Conservation (phyloP, 2,888 invertebrate genomes). For the Smittia sp. region DNA sequence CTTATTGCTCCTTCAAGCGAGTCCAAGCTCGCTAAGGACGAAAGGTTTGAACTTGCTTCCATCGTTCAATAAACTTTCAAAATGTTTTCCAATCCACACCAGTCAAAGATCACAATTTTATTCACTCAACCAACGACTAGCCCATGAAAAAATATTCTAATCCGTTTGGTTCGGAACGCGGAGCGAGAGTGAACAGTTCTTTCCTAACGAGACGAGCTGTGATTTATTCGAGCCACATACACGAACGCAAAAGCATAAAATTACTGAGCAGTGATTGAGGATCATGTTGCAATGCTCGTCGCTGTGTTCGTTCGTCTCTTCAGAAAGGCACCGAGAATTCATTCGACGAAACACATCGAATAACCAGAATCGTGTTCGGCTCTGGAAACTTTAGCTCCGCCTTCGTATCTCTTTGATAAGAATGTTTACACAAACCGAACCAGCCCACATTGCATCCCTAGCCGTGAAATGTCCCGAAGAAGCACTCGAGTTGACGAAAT, state of each 20-base stretch:
- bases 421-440: neutral
- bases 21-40: neutral
- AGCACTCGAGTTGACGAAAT: neutral
- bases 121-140: neutral
- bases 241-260: neutral
- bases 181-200: neutral
- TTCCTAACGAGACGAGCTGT: neutral
- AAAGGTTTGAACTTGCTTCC: neutral
- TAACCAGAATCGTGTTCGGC: neutral
- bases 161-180: neutral
- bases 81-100: neutral
- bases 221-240: neutral
- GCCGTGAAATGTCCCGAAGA: neutral
- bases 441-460: neutral
- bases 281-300: neutral
- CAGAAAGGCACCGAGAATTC: neutral
- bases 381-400: neutral
- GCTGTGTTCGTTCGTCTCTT: neutral
- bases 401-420: neutral
- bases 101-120: neutral
- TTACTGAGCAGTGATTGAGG: neutral
- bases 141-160: neutral
- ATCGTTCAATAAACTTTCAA: neutral
- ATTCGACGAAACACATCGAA: neutral
- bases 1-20: neutral